These are phyloP conservation scores for Cossypha polioptera DNA, from an alignment of 2,797 vertebrate genomes.

Conservation along the genomic window DNA sequence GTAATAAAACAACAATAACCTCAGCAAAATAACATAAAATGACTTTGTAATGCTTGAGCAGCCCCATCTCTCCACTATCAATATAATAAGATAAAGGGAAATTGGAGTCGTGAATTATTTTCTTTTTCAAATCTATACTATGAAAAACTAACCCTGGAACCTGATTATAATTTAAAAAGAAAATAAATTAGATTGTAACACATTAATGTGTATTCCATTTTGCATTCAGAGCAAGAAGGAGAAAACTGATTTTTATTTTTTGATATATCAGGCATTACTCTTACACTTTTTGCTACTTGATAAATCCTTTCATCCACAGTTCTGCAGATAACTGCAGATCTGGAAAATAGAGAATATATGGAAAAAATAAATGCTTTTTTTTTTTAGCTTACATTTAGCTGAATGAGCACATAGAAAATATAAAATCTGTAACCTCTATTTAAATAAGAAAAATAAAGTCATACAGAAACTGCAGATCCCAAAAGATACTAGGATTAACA, in stretches of 20 bases:
- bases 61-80: neutral
- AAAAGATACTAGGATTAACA: neutral
- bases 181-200: slow-evolving; percentile 1
- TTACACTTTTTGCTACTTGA: neutral
- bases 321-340: neutral
- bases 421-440: neutral
- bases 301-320: neutral
- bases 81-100: slow-evolving; percentile 6
- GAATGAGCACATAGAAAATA: neutral
- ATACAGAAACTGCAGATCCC: neutral
- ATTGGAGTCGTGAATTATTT: neutral
- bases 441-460: neutral
- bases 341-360: neutral
- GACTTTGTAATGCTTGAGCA: slow-evolving; percentile 21
- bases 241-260: neutral
- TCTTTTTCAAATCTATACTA: neutral
- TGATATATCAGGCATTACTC: neutral
- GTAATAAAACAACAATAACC: slow-evolving; percentile 7
- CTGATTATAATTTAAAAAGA: neutral
- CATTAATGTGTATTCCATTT: neutral
- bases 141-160: neutral
- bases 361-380: neutral
- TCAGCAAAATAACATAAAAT: slow-evolving; percentile 5
- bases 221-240: neutral
- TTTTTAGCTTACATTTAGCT: neutral